Evolutionary conservation across 2,888 invertebrate genomes (phyloP).

Genomic region (Lasiommata megera): DNA sequence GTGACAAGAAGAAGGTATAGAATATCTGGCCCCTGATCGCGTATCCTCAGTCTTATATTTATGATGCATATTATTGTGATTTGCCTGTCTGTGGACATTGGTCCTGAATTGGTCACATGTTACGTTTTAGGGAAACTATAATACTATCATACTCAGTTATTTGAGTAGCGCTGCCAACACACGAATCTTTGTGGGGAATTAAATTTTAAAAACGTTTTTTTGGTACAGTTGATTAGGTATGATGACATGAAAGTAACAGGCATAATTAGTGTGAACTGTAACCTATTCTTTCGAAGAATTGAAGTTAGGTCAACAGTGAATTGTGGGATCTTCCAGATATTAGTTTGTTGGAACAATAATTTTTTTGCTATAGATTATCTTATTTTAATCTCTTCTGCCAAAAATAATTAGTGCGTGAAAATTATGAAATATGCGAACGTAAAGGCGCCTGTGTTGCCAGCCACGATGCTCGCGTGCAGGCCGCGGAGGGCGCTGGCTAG

Average conservation of each 20-base stretch:
- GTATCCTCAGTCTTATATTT: conserved; percentile 40
- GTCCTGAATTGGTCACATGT: conserved; percentile 42
- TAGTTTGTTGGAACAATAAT: not conserved
- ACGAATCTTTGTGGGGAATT: not conserved
- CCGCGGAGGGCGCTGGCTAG: conserved; percentile 54
- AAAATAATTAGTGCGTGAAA: not conserved
- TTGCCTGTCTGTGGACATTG: conserved; percentile 53
- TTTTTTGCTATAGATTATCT: not conserved
- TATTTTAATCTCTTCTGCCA: not conserved
- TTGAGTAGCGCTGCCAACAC: conserved; percentile 37
- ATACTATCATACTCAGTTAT: conserved; percentile 44
- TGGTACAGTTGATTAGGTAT: not conserved
- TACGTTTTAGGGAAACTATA: conserved; percentile 35
- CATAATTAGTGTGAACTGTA: too few relatives aligned
- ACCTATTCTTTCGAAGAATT: not conserved
- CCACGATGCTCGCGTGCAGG: conserved; percentile 24
- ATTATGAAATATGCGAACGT: not conserved
- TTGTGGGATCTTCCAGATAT: not conserved
- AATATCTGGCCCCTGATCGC: not conserved
- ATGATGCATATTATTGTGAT: conserved; percentile 44
- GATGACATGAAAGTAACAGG: not conserved
- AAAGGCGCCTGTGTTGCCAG: conserved; percentile 31
- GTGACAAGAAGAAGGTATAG: too few relatives aligned
- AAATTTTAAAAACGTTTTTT: not conserved
- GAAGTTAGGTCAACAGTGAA: not conserved